Evolutionary conservation across 2,888 invertebrate species (phyloP), one percentile per base, ranked within the genome.

Genomic region (Heterodera filipjevi): DNA sequence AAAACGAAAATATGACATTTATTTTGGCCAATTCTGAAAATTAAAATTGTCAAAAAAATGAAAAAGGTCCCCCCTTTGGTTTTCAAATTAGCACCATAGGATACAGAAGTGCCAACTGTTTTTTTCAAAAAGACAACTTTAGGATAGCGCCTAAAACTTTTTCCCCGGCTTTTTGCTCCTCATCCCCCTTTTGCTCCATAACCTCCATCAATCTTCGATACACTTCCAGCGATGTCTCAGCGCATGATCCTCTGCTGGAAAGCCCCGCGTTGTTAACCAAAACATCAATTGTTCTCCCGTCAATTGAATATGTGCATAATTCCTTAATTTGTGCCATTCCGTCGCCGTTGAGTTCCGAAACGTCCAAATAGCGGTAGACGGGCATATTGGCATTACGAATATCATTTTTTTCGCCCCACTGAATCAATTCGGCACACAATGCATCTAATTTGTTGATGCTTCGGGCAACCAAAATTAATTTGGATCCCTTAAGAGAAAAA

Each of bases 231-330:
- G 84, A 79, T 12, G 87, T 89, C 12, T 85, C 85, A 22, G 73
- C 73, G 49, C 80, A 84, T 59, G 74, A 84, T 70, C 82, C 88
- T 82, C 77, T 83, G 73, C 68, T 79, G 27, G 78, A 79, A 30
- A 79, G 71, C 16, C 88, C 88, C 12, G 88, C 88, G 77, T 87
- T 87, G 82, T 89, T 89, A 76, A 88, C 84, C 19, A 88, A 82
- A 39, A 88, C 85, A 72, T 88, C 88, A 80, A 88, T 85, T 14
- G 81, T 82, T 70, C 80, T 80, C 27, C 83, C 84, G 76, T 86
- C 81, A 71, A 85, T 80, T 49, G 85, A 78, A 66, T 82, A 79
- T 44, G 68, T 44, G n/a, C 73, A 78, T 71, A 87, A 73, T 27
- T 84, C 81, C 49, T 80, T 82, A 39, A 85, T 81, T 66, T 82